Conservation (phyloP, 1,140 invertebrate genomes). For the Pollicipes pollicipes region DNA sequence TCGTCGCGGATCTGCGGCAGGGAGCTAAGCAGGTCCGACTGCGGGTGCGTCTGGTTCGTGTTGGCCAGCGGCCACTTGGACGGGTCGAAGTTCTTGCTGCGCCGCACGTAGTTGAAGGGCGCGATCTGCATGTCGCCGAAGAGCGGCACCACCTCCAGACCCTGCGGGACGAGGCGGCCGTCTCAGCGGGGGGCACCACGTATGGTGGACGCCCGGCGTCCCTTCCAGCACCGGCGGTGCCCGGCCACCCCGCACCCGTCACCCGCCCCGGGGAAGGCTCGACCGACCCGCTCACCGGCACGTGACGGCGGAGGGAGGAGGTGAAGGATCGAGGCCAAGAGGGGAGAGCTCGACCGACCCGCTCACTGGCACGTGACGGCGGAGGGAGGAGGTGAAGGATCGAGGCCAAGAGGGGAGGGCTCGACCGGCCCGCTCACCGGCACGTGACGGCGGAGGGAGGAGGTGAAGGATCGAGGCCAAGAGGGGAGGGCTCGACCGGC, state of each 20-base stretch:
- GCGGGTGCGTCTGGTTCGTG: conserved; percentile 56
- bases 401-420: too few relatives aligned
- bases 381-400: too few relatives aligned
- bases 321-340: background rate
- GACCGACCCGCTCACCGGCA: background rate
- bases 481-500: too few relatives aligned
- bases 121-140: conserved; percentile 99
- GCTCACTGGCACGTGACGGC: too few relatives aligned
- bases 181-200: conserved; percentile 5
- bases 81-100: conserved; percentile 84
- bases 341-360: background rate
- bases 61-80: conserved; percentile 80
- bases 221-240: background rate
- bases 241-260: conserved; percentile 7
- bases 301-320: too few relatives aligned
- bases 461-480: too few relatives aligned
- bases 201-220: background rate
- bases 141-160: conserved; percentile 90
- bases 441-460: too few relatives aligned
- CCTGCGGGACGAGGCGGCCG: conserved; percentile 27
- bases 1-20: conserved; percentile 87
- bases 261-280: background rate
- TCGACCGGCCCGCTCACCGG: too few relatives aligned
- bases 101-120: conserved; percentile 94
- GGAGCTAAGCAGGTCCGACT: conserved; percentile 91